These are phyloP conservation scores for Danaus melanippus DNA, from an alignment of 1,140 invertebrate genomes.

Conservation along the genomic window DNA sequence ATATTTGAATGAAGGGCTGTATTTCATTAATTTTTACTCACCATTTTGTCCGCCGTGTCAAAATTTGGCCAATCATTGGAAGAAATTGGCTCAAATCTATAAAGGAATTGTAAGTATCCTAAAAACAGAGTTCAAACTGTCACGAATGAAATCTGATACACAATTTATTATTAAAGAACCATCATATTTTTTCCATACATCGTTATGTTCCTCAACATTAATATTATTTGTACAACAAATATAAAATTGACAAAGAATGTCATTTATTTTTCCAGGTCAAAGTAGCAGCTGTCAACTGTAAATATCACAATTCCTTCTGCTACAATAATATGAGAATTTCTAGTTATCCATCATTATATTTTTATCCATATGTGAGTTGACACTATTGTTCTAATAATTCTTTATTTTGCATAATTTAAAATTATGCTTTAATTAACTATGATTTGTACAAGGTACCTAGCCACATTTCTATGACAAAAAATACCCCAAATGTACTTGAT, in stretches of 20 bases:
- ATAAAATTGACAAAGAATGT: background rate
- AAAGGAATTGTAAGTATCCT: conserved; percentile 53
- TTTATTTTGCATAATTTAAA: background rate
- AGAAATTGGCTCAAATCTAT: conserved; percentile 78
- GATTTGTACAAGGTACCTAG: background rate
- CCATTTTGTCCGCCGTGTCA: conserved; percentile 90
- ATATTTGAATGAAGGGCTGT: conserved; percentile 76
- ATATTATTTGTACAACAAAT: too few relatives aligned
- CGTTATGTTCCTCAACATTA: too few relatives aligned
- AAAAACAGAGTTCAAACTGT: background rate
- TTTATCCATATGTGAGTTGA: conserved; percentile 61
- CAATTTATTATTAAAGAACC: too few relatives aligned
- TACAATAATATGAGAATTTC: conserved; percentile 55
- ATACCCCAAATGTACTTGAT: too few relatives aligned
- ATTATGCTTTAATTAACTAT: too few relatives aligned
- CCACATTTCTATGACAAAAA: too few relatives aligned
- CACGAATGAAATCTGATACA: too few relatives aligned
- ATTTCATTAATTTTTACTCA: conserved; percentile 92
- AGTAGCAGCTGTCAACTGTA: conserved; percentile 59
- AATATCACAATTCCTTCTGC: conserved; percentile 61
- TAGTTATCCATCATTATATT: conserved; percentile 54
- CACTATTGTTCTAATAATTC: conserved; percentile 3
- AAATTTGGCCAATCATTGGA: conserved; percentile 83
- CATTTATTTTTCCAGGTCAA: conserved; percentile 38
- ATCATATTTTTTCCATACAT: too few relatives aligned